Base-by-base conservation (phyloP, 2,888 invertebrate genomes). In the Drosophila tanythrix region DNA sequence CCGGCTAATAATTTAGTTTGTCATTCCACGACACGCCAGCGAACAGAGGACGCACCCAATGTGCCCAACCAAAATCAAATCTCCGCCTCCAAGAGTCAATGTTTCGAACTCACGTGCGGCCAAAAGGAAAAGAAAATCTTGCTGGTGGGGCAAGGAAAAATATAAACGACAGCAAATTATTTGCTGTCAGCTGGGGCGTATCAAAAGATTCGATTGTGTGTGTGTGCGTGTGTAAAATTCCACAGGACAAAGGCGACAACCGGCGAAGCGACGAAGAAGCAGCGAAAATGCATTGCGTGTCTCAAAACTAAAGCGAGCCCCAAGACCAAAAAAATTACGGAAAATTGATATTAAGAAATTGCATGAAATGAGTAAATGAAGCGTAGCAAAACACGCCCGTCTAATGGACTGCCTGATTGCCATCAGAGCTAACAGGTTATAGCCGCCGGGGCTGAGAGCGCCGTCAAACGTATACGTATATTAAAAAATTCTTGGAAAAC, bases 311-410 rank as follows among this genome's bases (percentile, higher is more conserved):
- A 72, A 74, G 71, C 66, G 51, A 68, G 60, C 7, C 58, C 70
- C 52, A 50, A 58, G 46, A 67, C 56, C 64, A 38, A 70, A 53
- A 81, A 56, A 82, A 82, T 80, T 73, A 76, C 76, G 67, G 71
- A 74, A 85, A 86, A 87, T 88, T 84, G 83, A 87, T 88, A 87
- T 87, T 86, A 83, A 82, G 86, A 82, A 85, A 87, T 83, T 87
- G 88, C 81, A 88, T 85, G 82, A 85, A 88, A 83, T 85, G 85
- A 79, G 76, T 87, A 88, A 88, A 88, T 88, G 88, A 88, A 88
- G 87, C 87, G 88, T 87, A 82, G 79, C 69, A 76, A 71, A 82
- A 82, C 83, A 83, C 83, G 81, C 83, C 83, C 78, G 76, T 72
- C 82, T 86, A 88, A 88, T 88, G 84, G 88, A 86, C 86, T 88